Evolutionary conservation across 2,888 invertebrate species (phyloP).

Genomic region (Tenthredo scrophulariae): DNA sequence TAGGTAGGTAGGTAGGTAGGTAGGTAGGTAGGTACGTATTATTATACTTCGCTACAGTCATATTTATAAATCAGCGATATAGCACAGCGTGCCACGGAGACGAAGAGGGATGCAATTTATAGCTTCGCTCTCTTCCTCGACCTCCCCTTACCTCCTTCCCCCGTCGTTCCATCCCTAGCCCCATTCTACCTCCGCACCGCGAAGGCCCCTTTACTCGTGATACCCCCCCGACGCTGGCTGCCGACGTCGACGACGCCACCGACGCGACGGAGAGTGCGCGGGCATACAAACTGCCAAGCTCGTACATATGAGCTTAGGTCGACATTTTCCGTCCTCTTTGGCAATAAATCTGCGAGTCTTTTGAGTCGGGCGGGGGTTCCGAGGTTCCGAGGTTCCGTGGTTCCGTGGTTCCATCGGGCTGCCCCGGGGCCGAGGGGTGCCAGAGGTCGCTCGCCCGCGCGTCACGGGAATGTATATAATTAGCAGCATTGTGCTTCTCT

Average conservation of each 20-base stretch:
- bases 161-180: constrained; percentile 66
- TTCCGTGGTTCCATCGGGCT: constrained; percentile 62
- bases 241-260: constrained; percentile 52
- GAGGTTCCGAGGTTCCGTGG: constrained; percentile 61
- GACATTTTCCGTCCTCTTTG: constrained; percentile 77
- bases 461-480: constrained; percentile 78
- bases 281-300: constrained; percentile 76
- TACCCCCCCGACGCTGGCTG: constrained; percentile 25
- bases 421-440: constrained; percentile 58
- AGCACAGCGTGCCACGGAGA: constrained; percentile 74
- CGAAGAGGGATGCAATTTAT: constrained; percentile 77
- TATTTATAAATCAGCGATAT: constrained; percentile 80
- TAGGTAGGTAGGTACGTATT: constrained; percentile 73
- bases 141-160: constrained; percentile 74
- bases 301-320: constrained; percentile 78
- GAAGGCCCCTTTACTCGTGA: constrained; percentile 29
- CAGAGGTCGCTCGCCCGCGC: constrained; percentile 61
- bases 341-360: constrained; percentile 78
- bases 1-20: constrained; percentile 59
- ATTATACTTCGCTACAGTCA: constrained; percentile 79
- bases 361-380: constrained; percentile 71
- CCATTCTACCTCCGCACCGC: constrained; percentile 53
- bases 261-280: constrained; percentile 64
- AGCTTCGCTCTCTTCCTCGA: constrained; percentile 77
- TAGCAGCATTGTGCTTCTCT: constrained; percentile 77